Evolutionary conservation across 2,113 vertebrate genomes (phyloP).

Genomic region (Phyllostomus discolor): DNA sequence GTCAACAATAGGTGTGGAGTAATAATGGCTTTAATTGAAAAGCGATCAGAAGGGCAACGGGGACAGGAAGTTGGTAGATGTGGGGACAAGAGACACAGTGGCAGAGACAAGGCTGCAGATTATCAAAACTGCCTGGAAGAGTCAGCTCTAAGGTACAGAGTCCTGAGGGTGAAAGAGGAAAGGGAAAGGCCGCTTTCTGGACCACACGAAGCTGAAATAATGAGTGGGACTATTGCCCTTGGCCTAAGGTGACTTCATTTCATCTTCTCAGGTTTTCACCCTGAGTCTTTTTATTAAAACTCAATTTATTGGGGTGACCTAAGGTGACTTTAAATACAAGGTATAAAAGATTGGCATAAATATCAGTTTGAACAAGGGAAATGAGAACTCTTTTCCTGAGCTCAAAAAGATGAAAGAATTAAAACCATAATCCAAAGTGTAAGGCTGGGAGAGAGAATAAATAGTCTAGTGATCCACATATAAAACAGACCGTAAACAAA

Average conservation of each 20-base stretch:
- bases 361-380: background rate
- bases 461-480: background rate
- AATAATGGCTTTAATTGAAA: slow-evolving; percentile 58
- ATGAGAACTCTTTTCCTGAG: background rate
- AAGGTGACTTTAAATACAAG: background rate
- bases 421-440: background rate
- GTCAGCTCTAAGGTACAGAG: background rate
- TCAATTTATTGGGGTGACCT: background rate
- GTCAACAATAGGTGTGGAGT: background rate
- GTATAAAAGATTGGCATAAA: background rate
- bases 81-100: background rate
- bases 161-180: background rate
- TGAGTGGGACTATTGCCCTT: background rate
- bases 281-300: background rate
- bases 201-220: background rate
- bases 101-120: background rate
- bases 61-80: background rate
- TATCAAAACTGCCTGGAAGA: background rate
- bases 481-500: background rate
- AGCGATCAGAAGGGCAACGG: background rate
- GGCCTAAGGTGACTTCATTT: background rate
- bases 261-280: background rate
- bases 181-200: background rate
- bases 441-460: slow-evolving; percentile 17
- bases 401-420: background rate